Base-by-base conservation (phyloP, 2,113 vertebrate genomes). In the Dolichotis patagonum region DNA sequence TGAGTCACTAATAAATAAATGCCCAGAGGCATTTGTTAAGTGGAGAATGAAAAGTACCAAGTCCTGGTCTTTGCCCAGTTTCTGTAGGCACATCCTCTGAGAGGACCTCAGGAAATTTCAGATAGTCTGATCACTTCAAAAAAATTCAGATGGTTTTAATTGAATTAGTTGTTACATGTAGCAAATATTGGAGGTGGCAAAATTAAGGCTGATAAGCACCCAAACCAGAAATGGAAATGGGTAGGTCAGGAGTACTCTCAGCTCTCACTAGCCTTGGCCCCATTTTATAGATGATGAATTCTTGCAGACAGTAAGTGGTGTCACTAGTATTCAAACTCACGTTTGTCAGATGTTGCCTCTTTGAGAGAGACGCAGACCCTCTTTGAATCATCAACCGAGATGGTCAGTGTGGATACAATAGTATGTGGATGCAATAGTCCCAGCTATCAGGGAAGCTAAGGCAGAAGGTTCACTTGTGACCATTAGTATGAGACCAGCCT, bases 1-100 rank as follows among this genome's bases (percentile, higher is more conserved):
- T 85, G 73, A 93, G 60, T 92, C 41, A 24, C 71, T 85, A 90
- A 88, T 95, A 97, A 96, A 96, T 91, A 95, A 90, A 77, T n/a
- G 82, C 22, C 1, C 14, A 30, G 65, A 77, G 89, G 95, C 63
- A 90, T 96, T 96, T 88, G 85, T 95, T 96, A 97, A 92, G 73
- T 85, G 69, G 52, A 95, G 89, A 65, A 49, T n/a, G n/a, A 91
- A 35, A 35, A 87, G 43, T 94, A 28, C 67, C 60, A 86, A 75
- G 73, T 81, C 54, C 38, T 63, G 30, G n/a, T 80, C 65, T 86
- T 95, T 67, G 62, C 46, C 82, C n/a, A 38, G 17, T 90, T 89
- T 95, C 41, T 46, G 95, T 2, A 80, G 77, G 88, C 24, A 73
- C 8, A 73, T 5, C 35, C 46, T 94, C 24, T 69, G n/a, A 92